These are phyloP conservation scores for Centroberyx gerrardi DNA, from an alignment of 2,797 vertebrate species.

Conservation along the genomic window DNA sequence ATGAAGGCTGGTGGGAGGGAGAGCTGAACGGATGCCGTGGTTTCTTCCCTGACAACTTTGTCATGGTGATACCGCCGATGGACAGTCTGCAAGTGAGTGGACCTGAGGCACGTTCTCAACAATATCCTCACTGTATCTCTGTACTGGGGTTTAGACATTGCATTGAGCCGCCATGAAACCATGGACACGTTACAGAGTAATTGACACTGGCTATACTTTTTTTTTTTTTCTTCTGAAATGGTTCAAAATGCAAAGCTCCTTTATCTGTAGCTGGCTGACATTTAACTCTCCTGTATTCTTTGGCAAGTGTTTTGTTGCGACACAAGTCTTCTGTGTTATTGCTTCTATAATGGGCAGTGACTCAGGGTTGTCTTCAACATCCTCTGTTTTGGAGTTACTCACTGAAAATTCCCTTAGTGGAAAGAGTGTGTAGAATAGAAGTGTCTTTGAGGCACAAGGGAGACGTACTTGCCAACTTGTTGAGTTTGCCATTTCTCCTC, in stretches of 20 bases:
- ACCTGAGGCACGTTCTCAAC: constrained; percentile 15
- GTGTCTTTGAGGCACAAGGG: constrained; percentile 32
- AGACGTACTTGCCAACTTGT: constrained; percentile 29
- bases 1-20: constrained; percentile 95
- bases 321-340: neutral
- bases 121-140: neutral
- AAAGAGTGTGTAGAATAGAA: constrained; percentile 48
- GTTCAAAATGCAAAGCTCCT: constrained; percentile 1
- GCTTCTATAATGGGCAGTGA: constrained; percentile 60
- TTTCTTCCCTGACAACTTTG: constrained; percentile 92
- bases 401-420: constrained; percentile 71
- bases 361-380: constrained; percentile 60
- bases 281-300: neutral
- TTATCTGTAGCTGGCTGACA: constrained; percentile 13
- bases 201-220: neutral
- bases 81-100: constrained; percentile 80
- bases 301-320: constrained; percentile 6
- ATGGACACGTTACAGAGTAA: constrained; percentile 44
- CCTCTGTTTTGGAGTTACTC: constrained; percentile 68
- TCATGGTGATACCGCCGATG: constrained; percentile 86
- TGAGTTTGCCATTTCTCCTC: constrained; percentile 59
- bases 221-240: constrained; percentile 14
- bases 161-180: constrained; percentile 32
- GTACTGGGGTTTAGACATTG: constrained; percentile 1
- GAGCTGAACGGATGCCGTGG: constrained; percentile 87